phyloP scores from a whole-genome alignment of 2,888 invertebrate species.

The Drosophila kokeensis region DNA sequence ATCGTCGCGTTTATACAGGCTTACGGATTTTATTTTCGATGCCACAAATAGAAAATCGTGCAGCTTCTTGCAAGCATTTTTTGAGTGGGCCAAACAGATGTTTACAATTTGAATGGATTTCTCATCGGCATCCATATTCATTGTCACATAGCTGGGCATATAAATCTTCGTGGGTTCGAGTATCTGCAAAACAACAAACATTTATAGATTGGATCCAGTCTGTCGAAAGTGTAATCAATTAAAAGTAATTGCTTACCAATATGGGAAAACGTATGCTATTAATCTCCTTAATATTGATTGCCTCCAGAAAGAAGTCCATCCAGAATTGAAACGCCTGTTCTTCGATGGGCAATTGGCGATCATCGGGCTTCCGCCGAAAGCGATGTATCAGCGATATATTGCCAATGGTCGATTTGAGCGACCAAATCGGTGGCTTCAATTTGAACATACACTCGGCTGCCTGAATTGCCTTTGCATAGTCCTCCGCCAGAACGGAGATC shows the following conservation, averaged over 20 bases:
- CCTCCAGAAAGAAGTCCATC: slow-evolving; percentile 99
- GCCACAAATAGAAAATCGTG: slow-evolving; percentile 98
- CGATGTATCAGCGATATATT: slow-evolving; percentile 97
- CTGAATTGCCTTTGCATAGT: slow-evolving; percentile 98
- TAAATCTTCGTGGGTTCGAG: slow-evolving; percentile 96
- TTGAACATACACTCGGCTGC: slow-evolving; percentile 98
- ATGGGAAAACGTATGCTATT: slow-evolving; percentile 94
- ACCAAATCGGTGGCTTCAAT: slow-evolving; percentile 96
- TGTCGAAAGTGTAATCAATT: background rate
- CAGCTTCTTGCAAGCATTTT: slow-evolving; percentile 92
- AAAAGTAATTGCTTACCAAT: slow-evolving; percentile 70
- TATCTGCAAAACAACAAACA: slow-evolving; percentile 86
- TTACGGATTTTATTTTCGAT: slow-evolving; percentile 87
- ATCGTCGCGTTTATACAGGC: slow-evolving; percentile 97
- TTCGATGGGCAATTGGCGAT: slow-evolving; percentile 89
- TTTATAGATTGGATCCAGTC: background rate
- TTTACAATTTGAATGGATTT: slow-evolving; percentile 96
- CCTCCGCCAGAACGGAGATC: slow-evolving; percentile 98
- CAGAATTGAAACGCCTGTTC: slow-evolving; percentile 97
- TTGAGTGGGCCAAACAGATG: slow-evolving; percentile 92
- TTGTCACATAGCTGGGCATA: slow-evolving; percentile 98
- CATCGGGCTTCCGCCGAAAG: slow-evolving; percentile 93
- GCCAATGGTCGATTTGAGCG: slow-evolving; percentile 97
- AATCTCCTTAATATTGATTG: slow-evolving; percentile 92
- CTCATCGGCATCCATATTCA: slow-evolving; percentile 97